Base-by-base conservation (phyloP, 2,888 invertebrate species). In the Mythimna impura region DNA sequence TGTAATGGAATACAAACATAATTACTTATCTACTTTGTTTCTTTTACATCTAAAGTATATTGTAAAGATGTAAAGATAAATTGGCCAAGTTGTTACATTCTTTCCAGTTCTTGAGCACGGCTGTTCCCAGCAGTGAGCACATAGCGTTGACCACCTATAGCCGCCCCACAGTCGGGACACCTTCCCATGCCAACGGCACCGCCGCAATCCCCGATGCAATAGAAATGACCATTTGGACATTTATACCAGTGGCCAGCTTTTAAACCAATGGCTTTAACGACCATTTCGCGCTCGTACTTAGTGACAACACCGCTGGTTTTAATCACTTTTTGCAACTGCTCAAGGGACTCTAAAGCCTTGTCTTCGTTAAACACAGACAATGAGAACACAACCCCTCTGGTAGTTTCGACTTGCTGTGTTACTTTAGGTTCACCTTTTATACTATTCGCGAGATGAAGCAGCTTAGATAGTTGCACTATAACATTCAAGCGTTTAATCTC, bases 201-300 rank as follows among this genome's bases (percentile, higher is more conserved):
- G 5, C 98, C 98, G 87, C 98, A 98, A 4, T 97, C 97, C 0
- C 95, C 96, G 76, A 98, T 97, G 50, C 96, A 96, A 89, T 97
- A 98, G 52, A 94, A 89, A 89, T 98, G 98, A 0, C 97, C 97
- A 83, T 97, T 97, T 0, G 97, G 97, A 91, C 98, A 98, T 89
- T 97, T 97, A 90, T 94, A 98, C 98, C 98, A 98, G 86, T 97
- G 97, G 0, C 97, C 97, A 63, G 94, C 93, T 60, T 88, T 91
- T 43, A 97, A 86, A 0, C 95, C 96, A 80, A 97, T 95, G 0
- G 97, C 97, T 84, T 89, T 86, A 0, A 97, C 94, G 64, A 98
- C 96, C 92, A 97, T 88, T 30, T 90, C 86, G 57, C 96, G 92
- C 87, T 97, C 97, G 68, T 87, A 81, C 77, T 87, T 90, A 7